Conservation (phyloP, 2,113 vertebrate genomes). For the Verasper variegatus region DNA sequence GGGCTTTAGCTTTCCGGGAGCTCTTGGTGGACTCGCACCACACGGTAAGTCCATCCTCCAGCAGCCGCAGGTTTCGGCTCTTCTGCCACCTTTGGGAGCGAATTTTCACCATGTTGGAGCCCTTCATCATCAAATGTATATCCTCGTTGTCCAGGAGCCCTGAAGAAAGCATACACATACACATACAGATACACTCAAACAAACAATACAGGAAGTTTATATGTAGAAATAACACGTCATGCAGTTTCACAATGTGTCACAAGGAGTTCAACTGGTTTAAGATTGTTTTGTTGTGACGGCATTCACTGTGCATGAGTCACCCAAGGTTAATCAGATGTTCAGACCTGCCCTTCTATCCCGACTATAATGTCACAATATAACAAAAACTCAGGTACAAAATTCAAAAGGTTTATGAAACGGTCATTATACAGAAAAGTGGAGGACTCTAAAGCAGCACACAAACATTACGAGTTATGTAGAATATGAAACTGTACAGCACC, state of each 20-base stretch:
- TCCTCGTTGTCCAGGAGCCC: conserved; percentile 91
- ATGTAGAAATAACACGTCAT: not conserved
- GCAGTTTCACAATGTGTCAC: conserved; percentile 2
- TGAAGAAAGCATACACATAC: conserved; percentile 57
- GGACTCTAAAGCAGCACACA: not conserved
- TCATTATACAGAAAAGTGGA: too few relatives aligned
- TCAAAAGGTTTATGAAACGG: too few relatives aligned
- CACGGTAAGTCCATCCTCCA: conserved; percentile 91
- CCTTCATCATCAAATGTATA: conserved; percentile 88
- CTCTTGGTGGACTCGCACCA: conserved; percentile 90
- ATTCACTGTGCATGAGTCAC: not conserved
- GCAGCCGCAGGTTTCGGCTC: conserved; percentile 86
- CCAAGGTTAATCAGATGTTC: not conserved
- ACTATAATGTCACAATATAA: not conserved
- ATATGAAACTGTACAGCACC: not conserved
- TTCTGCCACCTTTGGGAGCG: conserved; percentile 86
- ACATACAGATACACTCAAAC: not conserved
- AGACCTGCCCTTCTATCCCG: not conserved
- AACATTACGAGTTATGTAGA: not conserved
- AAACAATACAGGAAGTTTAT: not conserved
- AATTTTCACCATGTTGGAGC: conserved; percentile 91
- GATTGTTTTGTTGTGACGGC: not conserved
- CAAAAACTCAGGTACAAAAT: too few relatives aligned
- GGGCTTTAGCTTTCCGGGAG: conserved; percentile 78
- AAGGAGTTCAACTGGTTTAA: not conserved